These are phyloP conservation scores for Bombus consobrinus DNA, from an alignment of 1,140 invertebrate genomes.

Conservation along the genomic window DNA sequence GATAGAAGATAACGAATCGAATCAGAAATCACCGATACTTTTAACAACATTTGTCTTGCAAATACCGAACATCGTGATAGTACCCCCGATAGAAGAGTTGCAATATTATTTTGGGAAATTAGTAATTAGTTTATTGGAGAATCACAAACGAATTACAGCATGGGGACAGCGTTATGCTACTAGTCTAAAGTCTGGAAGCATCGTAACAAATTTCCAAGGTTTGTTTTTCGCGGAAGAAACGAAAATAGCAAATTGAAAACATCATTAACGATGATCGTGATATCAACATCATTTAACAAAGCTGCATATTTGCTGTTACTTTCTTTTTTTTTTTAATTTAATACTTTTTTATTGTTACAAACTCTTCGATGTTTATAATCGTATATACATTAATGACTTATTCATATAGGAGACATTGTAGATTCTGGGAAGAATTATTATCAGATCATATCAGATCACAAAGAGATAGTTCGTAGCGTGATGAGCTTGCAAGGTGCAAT, in stretches of 20 bases:
- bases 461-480: conserved; percentile 88
- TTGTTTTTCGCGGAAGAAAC: not conserved
- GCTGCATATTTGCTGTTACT: too few relatives aligned
- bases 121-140: conserved; percentile 85
- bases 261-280: not conserved
- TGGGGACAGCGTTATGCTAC: conserved; percentile 85
- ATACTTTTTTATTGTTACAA: too few relatives aligned
- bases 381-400: conserved; percentile 26
- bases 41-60: conserved; percentile 85
- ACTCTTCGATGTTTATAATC: not conserved
- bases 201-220: not conserved
- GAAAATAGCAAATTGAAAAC: not conserved
- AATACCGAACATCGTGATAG: conserved; percentile 85
- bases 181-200: not conserved
- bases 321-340: too few relatives aligned
- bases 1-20: conserved; percentile 75
- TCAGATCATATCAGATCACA: conserved; percentile 90
- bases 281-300: not conserved
- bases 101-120: conserved; percentile 88
- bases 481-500: conserved; percentile 89
- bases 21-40: conserved; percentile 83
- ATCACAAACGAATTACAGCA: conserved; percentile 86
- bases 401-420: conserved; percentile 44
- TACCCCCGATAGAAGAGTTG: conserved; percentile 88
- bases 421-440: conserved; percentile 85